phyloP scores from a whole-genome alignment of 1,140 invertebrate genomes.

The Penaeus japonicus region DNA sequence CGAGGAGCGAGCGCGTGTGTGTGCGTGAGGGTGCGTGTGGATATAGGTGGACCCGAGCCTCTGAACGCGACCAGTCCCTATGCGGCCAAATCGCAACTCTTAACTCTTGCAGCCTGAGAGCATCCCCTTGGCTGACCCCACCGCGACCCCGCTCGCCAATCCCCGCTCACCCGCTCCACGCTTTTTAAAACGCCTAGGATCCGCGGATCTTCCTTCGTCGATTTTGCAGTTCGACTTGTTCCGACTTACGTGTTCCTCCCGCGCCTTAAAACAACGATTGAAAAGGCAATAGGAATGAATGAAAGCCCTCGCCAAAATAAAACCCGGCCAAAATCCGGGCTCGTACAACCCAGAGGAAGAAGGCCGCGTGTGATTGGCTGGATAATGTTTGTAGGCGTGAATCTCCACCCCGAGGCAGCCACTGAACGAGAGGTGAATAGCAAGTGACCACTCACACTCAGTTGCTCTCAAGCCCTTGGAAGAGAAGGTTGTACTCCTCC shows the following conservation, averaged over 20 bases:
- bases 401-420: constrained; percentile 51
- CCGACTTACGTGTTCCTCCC: not conserved
- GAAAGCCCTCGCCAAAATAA: constrained; percentile 37
- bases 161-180: not conserved
- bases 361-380: constrained; percentile 45
- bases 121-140: constrained; percentile 40
- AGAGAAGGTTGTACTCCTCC: constrained; percentile 22
- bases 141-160: constrained; percentile 31
- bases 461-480: constrained; percentile 18
- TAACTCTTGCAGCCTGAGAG: constrained; percentile 42
- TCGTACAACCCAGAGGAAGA: not conserved
- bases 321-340: constrained; percentile 18
- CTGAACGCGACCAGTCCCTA: constrained; percentile 32
- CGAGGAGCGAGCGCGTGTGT: not conserved
- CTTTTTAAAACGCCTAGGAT: not conserved
- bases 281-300: not conserved
- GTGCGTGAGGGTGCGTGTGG: not conserved
- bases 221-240: not conserved
- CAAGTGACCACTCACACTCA: constrained; percentile 48
- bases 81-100: constrained; percentile 45
- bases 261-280: not conserved
- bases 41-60: no score
- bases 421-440: constrained; percentile 54
- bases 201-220: not conserved
- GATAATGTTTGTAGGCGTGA: constrained; percentile 34